Evolutionary conservation across 2,888 invertebrate genomes (phyloP), one percentile per base, ranked within the genome.

Genomic region (Drosophila percnosoma): DNA sequence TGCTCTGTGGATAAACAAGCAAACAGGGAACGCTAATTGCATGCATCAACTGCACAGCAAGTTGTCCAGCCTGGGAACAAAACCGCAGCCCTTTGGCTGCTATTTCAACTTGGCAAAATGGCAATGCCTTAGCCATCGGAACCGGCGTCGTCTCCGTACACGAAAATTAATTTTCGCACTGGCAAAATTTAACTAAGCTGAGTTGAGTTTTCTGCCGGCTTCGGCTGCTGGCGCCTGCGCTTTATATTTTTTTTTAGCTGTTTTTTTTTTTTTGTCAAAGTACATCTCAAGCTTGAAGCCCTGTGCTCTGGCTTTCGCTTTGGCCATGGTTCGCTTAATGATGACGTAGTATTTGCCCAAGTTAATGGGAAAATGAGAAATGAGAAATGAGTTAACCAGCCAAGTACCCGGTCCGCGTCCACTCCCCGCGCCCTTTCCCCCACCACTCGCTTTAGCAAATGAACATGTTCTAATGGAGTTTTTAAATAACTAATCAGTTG

Each of bases 401-500:
- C 55, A 31, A 55, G 64, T 29, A 36, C 36, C 5, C 52, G 49
- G 13, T 27, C 2, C 18, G 4, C 10, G 34, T 21, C 11, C 42
- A 15, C 38, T n/a, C 21, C 29, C 27, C 24, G 33, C 38, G 1
- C 31, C 49, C 18, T 45, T 8, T 8, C 18, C n/a, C 42, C 36
- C 21, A 29, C 24, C 36, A 31, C 51, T 51, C 49, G 27, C 27
- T 15, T 45, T 57, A 70, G 64, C 60, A 70, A 80, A 75, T 75
- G 69, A 68, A 69, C 72, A 68, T 66, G 74, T 73, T 78, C 77
- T 82, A 84, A 84, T 83, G 82, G 76, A 84, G 75, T 85, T 86
- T 83, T 80, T 83, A 86, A 84, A 86, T 86, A 86, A 78, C 78
- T 84, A 78, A 82, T 83, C 80, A 79, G 70, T 71, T 78, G 69